These are phyloP conservation scores for Nezara viridula DNA, from an alignment of 2,888 invertebrate genomes.

Conservation along the genomic window DNA sequence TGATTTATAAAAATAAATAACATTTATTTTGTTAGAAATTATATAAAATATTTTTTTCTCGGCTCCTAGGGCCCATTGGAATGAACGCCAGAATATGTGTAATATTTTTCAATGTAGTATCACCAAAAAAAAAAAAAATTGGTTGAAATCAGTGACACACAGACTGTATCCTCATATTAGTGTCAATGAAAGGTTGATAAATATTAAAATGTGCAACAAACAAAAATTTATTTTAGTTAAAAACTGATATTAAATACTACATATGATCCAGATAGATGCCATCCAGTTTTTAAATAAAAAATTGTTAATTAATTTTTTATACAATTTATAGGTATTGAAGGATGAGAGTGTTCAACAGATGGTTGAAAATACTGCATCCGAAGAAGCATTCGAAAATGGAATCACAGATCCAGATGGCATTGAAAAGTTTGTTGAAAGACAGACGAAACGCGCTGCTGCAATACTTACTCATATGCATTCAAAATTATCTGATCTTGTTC, in stretches of 20 bases:
- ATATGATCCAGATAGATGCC: background rate
- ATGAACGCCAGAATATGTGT: too few species aligned
- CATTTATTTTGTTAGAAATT: too few species aligned
- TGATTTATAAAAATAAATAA: too few species aligned
- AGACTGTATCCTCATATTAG: too few species aligned
- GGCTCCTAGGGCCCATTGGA: too few species aligned
- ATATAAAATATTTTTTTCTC: too few species aligned
- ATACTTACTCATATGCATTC: constrained; percentile 86
- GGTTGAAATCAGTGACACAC: too few species aligned
- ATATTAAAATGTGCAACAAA: background rate
- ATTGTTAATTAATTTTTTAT: background rate
- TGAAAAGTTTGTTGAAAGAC: constrained; percentile 73
- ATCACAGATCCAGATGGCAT: constrained; percentile 71
- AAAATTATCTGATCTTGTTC: constrained; percentile 80
- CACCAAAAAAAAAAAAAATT: too few species aligned
- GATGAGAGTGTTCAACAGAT: constrained; percentile 81
- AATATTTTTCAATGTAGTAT: too few species aligned
- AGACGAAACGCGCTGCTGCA: constrained; percentile 77
- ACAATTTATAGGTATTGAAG: constrained; percentile 74
- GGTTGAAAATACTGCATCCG: constrained; percentile 78
- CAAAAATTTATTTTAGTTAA: too few species aligned
- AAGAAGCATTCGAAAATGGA: constrained; percentile 68
- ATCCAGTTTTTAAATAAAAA: background rate
- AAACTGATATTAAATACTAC: too few species aligned
- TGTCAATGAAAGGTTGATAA: background rate